phyloP scores from a whole-genome alignment of 2,888 invertebrate genomes.

The Platycheirus rosarum region DNA sequence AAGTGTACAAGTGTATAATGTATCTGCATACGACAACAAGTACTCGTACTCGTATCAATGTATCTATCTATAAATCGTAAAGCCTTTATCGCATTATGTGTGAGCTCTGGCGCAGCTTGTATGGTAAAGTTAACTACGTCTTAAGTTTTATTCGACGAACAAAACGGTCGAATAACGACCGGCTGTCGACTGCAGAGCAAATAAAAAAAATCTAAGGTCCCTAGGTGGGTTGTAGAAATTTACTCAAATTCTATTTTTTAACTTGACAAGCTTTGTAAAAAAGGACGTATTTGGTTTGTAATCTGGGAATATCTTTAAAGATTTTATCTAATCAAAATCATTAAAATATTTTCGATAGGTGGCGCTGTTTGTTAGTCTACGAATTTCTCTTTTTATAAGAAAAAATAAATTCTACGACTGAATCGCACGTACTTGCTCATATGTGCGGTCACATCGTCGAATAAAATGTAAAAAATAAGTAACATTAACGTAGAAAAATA shows the following conservation, averaged over 20 bases:
- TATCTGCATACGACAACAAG: slow-evolving; percentile 56
- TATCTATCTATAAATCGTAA: slow-evolving; percentile 41
- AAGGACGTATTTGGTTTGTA: too few species aligned
- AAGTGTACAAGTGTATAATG: slow-evolving; percentile 70
- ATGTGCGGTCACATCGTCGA: too few species aligned
- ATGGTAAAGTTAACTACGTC: slow-evolving; percentile 67
- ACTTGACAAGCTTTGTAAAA: too few species aligned
- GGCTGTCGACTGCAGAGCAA: slow-evolving; percentile 1
- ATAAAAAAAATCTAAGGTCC: neutral
- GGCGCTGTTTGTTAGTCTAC: too few species aligned
- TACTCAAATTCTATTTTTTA: neutral
- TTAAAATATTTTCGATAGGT: too few species aligned
- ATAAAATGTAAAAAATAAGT: too few species aligned
- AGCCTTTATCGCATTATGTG: slow-evolving; percentile 58
- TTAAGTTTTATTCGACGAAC: slow-evolving; percentile 69
- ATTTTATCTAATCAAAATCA: too few species aligned
- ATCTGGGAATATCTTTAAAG: too few species aligned
- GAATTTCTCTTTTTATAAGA: too few species aligned
- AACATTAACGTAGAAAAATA: too few species aligned
- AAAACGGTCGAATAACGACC: slow-evolving; percentile 36
- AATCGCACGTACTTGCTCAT: too few species aligned
- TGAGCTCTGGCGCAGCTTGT: slow-evolving; percentile 51
- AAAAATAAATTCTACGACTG: too few species aligned
- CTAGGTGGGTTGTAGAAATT: neutral
- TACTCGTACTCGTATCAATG: slow-evolving; percentile 33